These are phyloP conservation scores for Capromys pilorides DNA, from an alignment of 2,797 vertebrate genomes.

Conservation along the genomic window DNA sequence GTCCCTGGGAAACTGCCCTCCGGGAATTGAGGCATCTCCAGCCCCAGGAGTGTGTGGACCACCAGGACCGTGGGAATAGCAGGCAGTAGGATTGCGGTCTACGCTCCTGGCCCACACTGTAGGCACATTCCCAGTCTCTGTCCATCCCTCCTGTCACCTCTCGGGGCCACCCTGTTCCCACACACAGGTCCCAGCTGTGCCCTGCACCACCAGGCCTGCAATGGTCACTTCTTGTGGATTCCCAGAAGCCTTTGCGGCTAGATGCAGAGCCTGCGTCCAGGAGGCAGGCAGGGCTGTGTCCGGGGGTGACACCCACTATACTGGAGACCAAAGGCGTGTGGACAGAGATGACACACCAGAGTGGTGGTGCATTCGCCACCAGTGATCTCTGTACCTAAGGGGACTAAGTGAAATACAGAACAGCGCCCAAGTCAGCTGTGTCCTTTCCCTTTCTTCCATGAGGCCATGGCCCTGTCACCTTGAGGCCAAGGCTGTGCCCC, in stretches of 20 bases:
- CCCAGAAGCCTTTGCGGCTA: not conserved
- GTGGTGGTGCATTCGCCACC: accelerated
- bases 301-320: not conserved
- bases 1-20: not conserved
- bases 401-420: not conserved
- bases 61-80: not conserved
- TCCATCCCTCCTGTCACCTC: not conserved
- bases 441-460: accelerated
- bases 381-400: no score
- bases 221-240: no score
- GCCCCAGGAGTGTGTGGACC: not conserved
- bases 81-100: not conserved
- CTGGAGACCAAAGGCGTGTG: not conserved
- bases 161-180: not conserved
- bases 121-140: no score
- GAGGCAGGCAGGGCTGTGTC: no score
- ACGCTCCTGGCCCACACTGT: no score
- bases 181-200: not conserved
- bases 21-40: not conserved
- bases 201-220: not conserved
- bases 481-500: not conserved
- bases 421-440: no score
- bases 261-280: no score
- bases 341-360: not conserved
- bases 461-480: not conserved